These are phyloP conservation scores for Odontesthes bonariensis DNA, from an alignment of 2,113 vertebrate genomes.

Conservation along the genomic window DNA sequence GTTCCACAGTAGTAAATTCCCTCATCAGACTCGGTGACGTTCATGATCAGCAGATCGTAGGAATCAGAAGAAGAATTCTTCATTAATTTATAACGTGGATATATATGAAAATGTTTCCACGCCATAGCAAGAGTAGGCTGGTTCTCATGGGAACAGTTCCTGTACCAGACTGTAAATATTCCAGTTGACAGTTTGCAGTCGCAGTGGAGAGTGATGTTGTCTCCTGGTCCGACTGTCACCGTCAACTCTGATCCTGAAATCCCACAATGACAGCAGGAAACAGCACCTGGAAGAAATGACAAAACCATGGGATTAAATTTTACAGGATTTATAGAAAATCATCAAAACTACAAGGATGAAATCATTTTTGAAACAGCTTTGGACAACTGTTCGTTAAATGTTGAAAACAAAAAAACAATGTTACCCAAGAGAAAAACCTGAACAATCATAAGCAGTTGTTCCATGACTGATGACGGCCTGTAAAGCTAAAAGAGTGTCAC, in stretches of 20 bases:
- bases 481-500: background rate
- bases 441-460: background rate
- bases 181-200: background rate
- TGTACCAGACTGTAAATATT: conserved; percentile 28
- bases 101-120: background rate
- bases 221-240: conserved; percentile 25
- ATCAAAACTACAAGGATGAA: background rate
- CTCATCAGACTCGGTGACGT: conserved; percentile 32
- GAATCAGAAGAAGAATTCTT: background rate
- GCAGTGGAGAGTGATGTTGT: conserved; percentile 45
- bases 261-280: background rate
- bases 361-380: background rate
- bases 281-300: conserved; percentile 7
- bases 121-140: conserved; percentile 10
- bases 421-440: background rate
- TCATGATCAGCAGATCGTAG: conserved; percentile 22
- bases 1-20: conserved; percentile 49
- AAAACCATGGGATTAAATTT: background rate
- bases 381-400: background rate
- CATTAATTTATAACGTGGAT: background rate
- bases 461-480: conserved; percentile 14
- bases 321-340: too few species aligned
- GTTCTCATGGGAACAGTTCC: conserved; percentile 46
- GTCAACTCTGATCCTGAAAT: conserved; percentile 21
- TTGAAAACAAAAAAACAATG: background rate